phyloP scores from a whole-genome alignment of 2,797 vertebrate species.

The Mus caroli region DNA sequence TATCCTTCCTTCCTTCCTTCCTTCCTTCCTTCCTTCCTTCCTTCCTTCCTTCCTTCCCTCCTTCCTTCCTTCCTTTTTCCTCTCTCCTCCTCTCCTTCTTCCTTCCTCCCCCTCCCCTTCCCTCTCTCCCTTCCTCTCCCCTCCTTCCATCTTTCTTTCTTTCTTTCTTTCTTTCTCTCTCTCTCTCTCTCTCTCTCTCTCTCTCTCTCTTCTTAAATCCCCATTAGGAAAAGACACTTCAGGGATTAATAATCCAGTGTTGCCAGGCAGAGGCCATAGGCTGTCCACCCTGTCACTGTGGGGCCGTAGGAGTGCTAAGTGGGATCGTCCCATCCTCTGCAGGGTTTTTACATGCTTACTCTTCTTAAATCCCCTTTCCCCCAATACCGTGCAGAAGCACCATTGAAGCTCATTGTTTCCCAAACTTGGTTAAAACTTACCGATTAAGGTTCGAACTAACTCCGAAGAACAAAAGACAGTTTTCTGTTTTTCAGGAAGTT shows the following conservation, averaged over 20 bases:
- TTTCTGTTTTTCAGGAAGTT: slow-evolving; percentile 34
- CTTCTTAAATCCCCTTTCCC: not conserved
- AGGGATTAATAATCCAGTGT: not conserved
- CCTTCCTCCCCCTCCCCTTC: no score
- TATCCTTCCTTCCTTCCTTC: not conserved
- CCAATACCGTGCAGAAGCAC: not conserved
- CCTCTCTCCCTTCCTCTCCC: accelerated
- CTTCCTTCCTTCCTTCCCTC: not conserved
- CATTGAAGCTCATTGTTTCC: slow-evolving; percentile 8
- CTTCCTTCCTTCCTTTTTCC: no score
- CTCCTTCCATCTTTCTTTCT: no score
- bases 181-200: accelerated
- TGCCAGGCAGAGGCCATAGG: not conserved
- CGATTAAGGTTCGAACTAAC: slow-evolving; percentile 26
- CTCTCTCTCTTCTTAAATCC: not conserved
- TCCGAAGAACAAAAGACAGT: not conserved
- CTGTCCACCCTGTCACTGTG: not conserved
- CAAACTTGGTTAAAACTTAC: slow-evolving; percentile 3
- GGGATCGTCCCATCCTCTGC: not conserved
- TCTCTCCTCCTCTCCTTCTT: no score
- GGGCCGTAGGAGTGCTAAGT: not conserved
- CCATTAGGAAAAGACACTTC: not conserved
- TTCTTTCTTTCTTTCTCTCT: accelerated
- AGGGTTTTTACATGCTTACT: not conserved
- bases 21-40: accelerated